Evolutionary conservation across 2,888 invertebrate species (phyloP).

Genomic region (Hypolimnas misippus): DNA sequence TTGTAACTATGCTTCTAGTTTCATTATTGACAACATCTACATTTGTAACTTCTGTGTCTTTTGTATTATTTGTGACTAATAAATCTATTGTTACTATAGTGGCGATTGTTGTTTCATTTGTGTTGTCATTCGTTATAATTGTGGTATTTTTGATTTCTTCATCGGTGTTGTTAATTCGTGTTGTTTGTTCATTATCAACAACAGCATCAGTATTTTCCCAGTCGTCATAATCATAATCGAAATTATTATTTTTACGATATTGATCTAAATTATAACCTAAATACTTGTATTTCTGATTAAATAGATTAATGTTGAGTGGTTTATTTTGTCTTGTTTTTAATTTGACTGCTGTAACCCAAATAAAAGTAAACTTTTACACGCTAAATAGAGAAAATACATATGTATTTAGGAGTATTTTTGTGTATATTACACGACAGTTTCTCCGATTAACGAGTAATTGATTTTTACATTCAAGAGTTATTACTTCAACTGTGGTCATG

Average conservation of each 20-base stretch:
- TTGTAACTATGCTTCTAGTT: not conserved
- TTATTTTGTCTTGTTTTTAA: not conserved
- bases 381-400: too few species aligned
- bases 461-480: too few species aligned
- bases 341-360: not conserved
- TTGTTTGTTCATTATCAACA: not conserved
- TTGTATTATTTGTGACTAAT: not conserved
- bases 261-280: constrained; percentile 1
- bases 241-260: constrained; percentile 9
- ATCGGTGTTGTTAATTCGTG: not conserved
- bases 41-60: not conserved
- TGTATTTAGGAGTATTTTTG: too few species aligned
- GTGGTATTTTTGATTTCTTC: not conserved
- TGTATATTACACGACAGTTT: too few species aligned
- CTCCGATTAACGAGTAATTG: too few species aligned
- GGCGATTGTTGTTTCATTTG: not conserved
- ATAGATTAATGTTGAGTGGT: not conserved
- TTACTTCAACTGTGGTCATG: too few species aligned
- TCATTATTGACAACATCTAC: too few species aligned
- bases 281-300: constrained; percentile 8
- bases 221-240: constrained; percentile 23
- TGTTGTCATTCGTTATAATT: not conserved
- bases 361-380: too few species aligned
- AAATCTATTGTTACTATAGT: not conserved
- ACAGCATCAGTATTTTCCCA: constrained; percentile 14